Conservation (phyloP, 2,888 invertebrate species). For the Cryptus armator region DNA sequence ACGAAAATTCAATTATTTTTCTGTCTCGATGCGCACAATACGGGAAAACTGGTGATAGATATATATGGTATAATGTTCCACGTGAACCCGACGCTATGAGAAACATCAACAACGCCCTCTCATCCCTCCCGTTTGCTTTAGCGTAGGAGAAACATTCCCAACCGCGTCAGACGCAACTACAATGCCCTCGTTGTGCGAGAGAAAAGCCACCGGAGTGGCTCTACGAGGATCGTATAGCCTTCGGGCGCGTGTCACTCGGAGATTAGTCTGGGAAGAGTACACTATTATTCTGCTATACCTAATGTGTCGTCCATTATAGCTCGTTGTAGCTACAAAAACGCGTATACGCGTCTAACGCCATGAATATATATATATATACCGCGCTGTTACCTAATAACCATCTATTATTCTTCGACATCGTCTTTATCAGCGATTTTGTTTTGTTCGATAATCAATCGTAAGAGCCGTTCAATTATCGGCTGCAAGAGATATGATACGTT, state of each 20-base stretch:
- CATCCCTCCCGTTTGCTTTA: conserved; percentile 13
- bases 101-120: neutral
- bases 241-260: conserved; percentile 26
- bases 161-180: neutral
- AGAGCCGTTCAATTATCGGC: too few species aligned
- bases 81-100: neutral
- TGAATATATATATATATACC: neutral
- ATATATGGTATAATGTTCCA: conserved; percentile 7
- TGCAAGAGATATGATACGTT: too few species aligned
- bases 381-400: neutral
- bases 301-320: neutral
- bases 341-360: neutral
- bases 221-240: conserved; percentile 7
- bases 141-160: conserved; percentile 21
- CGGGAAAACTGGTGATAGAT: neutral
- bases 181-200: conserved; percentile 16
- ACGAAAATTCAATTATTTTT: neutral
- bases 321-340: neutral
- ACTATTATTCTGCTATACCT: neutral
- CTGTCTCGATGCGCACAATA: neutral
- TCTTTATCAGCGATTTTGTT: too few species aligned
- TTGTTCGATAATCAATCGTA: too few species aligned
- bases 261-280: conserved; percentile 26
- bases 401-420: neutral
- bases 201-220: conserved; percentile 14